phyloP scores from a whole-genome alignment of 2,888 invertebrate genomes.

The Penaeus monodon region DNA sequence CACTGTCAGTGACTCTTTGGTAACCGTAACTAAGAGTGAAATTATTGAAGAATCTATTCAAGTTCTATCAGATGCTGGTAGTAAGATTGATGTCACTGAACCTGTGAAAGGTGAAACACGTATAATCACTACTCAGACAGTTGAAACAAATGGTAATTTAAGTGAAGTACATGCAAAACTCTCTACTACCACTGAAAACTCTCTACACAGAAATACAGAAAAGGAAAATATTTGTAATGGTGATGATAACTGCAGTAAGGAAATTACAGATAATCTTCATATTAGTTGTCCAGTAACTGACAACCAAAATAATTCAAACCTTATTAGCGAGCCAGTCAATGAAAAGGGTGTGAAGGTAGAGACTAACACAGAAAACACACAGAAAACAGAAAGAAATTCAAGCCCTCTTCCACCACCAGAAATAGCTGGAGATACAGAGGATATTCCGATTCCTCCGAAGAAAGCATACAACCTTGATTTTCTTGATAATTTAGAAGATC shows the following conservation, averaged over 20 bases:
- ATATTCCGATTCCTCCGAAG: constrained; percentile 47
- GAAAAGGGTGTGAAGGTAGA: background rate
- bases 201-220: too few species aligned
- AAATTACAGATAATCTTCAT: too few species aligned
- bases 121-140: background rate
- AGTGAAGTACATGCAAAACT: too few species aligned
- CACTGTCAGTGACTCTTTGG: constrained; percentile 40
- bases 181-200: too few species aligned
- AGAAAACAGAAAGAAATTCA: background rate
- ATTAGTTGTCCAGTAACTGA: too few species aligned
- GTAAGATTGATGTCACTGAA: constrained; percentile 8
- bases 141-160: too few species aligned
- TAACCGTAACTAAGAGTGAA: constrained; percentile 47
- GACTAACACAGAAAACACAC: background rate
- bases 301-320: too few species aligned
- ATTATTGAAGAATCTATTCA: constrained; percentile 44
- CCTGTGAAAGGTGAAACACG: too few species aligned
- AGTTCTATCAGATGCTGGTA: background rate
- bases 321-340: too few species aligned
- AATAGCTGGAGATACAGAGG: constrained; percentile 25
- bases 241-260: too few species aligned
- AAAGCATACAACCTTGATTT: constrained; percentile 63
- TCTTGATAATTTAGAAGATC: constrained; percentile 59
- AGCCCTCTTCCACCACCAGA: background rate
- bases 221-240: too few species aligned